Percentiles rank a stretch among this genome's conserved stretches.
Conservation (phyloP, 2,113 vertebrate species). For the Xiphorhynchus elegans region DNA sequence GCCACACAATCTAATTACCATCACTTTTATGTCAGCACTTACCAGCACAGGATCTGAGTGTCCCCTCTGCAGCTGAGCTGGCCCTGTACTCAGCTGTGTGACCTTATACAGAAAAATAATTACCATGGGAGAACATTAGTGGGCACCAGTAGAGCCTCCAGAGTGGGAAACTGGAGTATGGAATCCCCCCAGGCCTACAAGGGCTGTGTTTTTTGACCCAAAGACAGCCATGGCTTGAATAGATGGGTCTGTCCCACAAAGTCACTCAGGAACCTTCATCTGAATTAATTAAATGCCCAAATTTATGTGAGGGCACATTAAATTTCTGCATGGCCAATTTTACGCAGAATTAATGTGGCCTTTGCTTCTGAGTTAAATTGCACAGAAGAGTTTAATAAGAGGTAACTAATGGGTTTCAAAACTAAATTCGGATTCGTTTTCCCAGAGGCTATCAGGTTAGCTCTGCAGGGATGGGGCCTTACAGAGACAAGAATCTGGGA, state of each 20-base stretch:
- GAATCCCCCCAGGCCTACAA: background rate
- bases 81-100: background rate
- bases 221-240: background rate
- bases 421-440: background rate
- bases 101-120: background rate
- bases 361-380: background rate
- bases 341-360: constrained; percentile 32
- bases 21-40: background rate
- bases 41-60: background rate
- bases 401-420: constrained; percentile 35
- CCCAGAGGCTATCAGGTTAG: background rate
- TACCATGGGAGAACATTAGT: background rate
- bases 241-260: background rate
- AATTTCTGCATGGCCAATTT: constrained; percentile 8
- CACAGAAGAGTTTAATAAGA: constrained; percentile 33
- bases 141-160: background rate
- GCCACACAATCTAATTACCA: background rate
- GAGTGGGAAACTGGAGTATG: background rate
- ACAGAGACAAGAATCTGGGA: background rate
- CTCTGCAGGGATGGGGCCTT: background rate
- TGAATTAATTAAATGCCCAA: background rate
- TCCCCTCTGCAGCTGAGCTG: background rate
- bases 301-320: constrained; percentile 37
- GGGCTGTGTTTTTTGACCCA: background rate
- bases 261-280: background rate